Evolutionary conservation across 1,140 invertebrate genomes (phyloP).

Genomic region (Cyclina sinensis): DNA sequence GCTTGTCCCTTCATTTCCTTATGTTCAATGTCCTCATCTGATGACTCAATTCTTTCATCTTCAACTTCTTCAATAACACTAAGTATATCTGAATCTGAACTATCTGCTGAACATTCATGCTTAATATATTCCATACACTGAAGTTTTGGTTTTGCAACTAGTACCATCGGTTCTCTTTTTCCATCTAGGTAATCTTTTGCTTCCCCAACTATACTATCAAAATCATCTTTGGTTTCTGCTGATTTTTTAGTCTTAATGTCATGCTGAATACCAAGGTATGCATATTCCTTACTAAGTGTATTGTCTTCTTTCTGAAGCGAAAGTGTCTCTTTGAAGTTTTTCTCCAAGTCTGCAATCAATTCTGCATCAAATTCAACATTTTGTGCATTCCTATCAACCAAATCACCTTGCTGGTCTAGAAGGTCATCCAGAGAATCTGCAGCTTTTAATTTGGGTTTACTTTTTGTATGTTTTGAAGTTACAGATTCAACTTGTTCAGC

Average conservation of each 20-base stretch:
- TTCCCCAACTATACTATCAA: constrained; percentile 7
- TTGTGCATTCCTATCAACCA: constrained; percentile 16
- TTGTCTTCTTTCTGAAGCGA: background rate
- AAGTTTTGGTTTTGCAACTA: background rate
- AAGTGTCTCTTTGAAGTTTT: constrained; percentile 30
- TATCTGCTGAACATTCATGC: constrained; percentile 11
- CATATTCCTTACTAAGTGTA: constrained; percentile 11
- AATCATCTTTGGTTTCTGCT: background rate
- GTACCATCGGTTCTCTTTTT: background rate
- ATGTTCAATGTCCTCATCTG: constrained; percentile 7
- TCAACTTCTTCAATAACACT: constrained; percentile 65
- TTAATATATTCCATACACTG: background rate
- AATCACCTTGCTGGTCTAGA: constrained; percentile 57
- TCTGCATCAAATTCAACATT: constrained; percentile 55
- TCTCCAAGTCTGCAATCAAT: constrained; percentile 9
- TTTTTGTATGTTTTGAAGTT: background rate
- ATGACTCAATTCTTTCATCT: constrained; percentile 39
- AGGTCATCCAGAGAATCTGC: constrained; percentile 48
- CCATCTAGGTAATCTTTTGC: constrained; percentile 10
- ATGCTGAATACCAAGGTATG: constrained; percentile 43
- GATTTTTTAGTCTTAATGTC: background rate
- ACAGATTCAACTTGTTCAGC: background rate
- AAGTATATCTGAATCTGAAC: constrained; percentile 56
- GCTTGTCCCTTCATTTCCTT: background rate
- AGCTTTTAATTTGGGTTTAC: constrained; percentile 43